Conservation (phyloP, 1,140 invertebrate species). For the Rhopalosiphum padi region DNA sequence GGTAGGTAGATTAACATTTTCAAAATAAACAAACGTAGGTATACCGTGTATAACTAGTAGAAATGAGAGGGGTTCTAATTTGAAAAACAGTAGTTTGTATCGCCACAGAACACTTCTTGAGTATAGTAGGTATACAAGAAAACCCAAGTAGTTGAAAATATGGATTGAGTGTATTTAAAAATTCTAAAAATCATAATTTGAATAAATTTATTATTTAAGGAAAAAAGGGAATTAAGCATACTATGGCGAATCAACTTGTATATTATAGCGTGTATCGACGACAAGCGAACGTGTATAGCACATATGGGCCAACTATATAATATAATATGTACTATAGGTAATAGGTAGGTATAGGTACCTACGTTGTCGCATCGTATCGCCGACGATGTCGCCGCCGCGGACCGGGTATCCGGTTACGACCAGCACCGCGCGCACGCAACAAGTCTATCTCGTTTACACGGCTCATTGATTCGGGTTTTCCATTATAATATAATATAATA, state of each 20-base stretch:
- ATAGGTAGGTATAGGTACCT: not conserved
- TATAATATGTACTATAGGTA: not conserved
- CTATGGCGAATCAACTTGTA: not conserved
- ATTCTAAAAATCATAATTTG: not conserved
- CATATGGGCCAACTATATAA: not conserved
- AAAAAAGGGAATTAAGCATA: not conserved
- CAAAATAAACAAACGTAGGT: not conserved
- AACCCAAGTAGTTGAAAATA: not conserved
- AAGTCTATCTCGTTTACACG: constrained; percentile 54
- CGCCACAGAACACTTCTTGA: not conserved
- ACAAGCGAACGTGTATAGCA: not conserved
- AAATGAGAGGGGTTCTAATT: not conserved
- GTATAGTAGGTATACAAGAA: not conserved
- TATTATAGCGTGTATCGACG: not conserved
- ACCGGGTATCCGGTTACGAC: constrained; percentile 38
- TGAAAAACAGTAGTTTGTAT: not conserved
- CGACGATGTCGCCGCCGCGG: not conserved
- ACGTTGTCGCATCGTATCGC: not conserved
- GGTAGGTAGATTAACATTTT: not conserved
- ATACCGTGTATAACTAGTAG: not conserved
- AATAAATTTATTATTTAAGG: not conserved
- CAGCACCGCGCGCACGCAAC: constrained; percentile 33
- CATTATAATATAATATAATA: constrained; percentile 14
- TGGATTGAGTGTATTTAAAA: not conserved
- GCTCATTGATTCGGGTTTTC: constrained; percentile 53